Conservation (phyloP, 2,888 invertebrate species). For the Lithophane ornitopus region DNA sequence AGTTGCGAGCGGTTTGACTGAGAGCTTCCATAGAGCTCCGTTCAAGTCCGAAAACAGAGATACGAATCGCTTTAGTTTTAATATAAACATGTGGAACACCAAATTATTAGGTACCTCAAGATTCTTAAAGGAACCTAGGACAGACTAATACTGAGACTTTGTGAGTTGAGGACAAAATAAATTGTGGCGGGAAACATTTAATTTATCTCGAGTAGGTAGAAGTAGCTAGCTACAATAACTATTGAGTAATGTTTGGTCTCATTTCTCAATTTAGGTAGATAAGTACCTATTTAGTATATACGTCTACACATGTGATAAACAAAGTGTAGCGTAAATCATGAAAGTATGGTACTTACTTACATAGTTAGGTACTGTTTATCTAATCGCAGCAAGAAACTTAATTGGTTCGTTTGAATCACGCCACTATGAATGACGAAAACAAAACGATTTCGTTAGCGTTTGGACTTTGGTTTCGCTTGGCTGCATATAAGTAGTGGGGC, state of each 20-base stretch:
- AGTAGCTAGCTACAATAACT: slow-evolving; percentile 1
- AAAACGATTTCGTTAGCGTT: slow-evolving; percentile 73
- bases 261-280: slow-evolving; percentile 15
- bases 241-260: slow-evolving; percentile 32
- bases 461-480: slow-evolving; percentile 78
- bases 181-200: slow-evolving; percentile 10
- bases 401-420: slow-evolving; percentile 87
- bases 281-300: slow-evolving; percentile 2
- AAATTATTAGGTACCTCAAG: background rate
- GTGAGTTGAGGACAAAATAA: background rate
- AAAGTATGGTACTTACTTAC: slow-evolving; percentile 55
- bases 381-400: slow-evolving; percentile 79
- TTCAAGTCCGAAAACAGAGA: background rate
- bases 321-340: slow-evolving; percentile 63
- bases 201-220: background rate
- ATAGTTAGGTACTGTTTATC: slow-evolving; percentile 73
- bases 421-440: slow-evolving; percentile 83
- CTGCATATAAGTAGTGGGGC: slow-evolving; percentile 47
- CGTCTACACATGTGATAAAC: slow-evolving; percentile 22
- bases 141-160: background rate
- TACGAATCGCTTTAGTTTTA: background rate
- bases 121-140: background rate
- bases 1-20: background rate
- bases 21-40: background rate
- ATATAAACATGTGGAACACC: background rate